Conservation (phyloP, 2,113 vertebrate species). For the Chamaea fasciata region DNA sequence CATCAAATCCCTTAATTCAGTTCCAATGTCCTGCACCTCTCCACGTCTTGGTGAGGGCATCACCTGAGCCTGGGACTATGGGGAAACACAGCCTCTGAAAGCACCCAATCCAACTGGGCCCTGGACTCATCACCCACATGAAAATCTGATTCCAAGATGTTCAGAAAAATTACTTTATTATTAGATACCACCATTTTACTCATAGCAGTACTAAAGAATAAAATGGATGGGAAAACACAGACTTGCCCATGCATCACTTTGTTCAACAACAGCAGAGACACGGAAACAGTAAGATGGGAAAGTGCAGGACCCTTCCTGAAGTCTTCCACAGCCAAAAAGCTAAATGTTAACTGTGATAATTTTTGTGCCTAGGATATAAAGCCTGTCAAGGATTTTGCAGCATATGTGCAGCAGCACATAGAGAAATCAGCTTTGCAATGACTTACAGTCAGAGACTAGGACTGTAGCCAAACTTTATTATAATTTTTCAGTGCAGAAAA, state of each 20-base stretch:
- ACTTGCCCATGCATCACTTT: not conserved
- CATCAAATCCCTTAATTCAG: not conserved
- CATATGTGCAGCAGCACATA: not conserved
- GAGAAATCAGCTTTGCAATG: not conserved
- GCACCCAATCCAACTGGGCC: accelerated
- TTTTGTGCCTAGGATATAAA: not conserved
- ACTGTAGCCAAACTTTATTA: not conserved
- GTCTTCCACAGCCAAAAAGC: not conserved
- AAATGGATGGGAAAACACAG: not conserved
- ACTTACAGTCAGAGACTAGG: not conserved
- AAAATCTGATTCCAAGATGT: not conserved
- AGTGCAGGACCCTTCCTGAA: not conserved
- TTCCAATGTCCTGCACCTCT: not conserved
- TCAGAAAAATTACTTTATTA: not conserved
- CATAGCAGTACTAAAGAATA: not conserved
- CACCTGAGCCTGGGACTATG: not conserved
- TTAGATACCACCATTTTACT: not conserved
- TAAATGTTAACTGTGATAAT: not conserved
- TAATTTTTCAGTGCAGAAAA: not conserved
- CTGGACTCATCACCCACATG: accelerated
- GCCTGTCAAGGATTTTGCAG: not conserved
- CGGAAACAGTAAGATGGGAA: not conserved
- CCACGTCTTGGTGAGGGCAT: not conserved
- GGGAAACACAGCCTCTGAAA: not conserved
- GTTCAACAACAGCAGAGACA: not conserved